Evolutionary conservation across 2,888 invertebrate species (phyloP).

Genomic region (Spatulosminthurus flaviceps): DNA sequence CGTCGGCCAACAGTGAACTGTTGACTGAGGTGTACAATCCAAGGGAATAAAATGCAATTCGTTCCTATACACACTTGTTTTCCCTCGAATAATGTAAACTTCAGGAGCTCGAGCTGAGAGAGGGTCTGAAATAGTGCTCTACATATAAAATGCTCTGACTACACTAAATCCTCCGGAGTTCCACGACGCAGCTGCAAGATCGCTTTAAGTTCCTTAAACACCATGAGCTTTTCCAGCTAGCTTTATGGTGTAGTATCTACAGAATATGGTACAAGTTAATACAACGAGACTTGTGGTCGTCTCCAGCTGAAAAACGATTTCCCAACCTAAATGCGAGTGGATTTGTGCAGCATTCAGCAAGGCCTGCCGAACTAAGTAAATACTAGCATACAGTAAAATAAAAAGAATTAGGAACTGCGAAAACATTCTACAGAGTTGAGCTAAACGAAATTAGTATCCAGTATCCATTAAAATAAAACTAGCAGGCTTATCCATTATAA

Average conservation of each 20-base stretch:
- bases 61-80: not conserved
- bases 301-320: not conserved
- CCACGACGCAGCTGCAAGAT: conserved; percentile 26
- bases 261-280: not conserved
- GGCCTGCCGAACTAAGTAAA: too few species aligned
- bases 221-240: not conserved
- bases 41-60: conserved; percentile 11
- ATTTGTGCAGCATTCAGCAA: too few species aligned
- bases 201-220: conserved; percentile 19
- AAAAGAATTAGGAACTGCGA: too few species aligned
- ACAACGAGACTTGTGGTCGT: not conserved
- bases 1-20: conserved; percentile 22
- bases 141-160: not conserved
- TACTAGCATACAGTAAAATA: too few species aligned
- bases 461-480: too few species aligned
- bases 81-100: not conserved
- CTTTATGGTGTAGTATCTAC: not conserved
- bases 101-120: not conserved
- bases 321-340: too few species aligned
- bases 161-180: conserved; percentile 1
- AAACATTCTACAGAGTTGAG: too few species aligned
- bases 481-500: too few species aligned
- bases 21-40: not conserved
- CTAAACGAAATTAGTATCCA: too few species aligned
- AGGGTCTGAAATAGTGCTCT: not conserved